These are phyloP conservation scores for Antheraea yamamai DNA, from an alignment of 2,888 invertebrate species.

Conservation along the genomic window DNA sequence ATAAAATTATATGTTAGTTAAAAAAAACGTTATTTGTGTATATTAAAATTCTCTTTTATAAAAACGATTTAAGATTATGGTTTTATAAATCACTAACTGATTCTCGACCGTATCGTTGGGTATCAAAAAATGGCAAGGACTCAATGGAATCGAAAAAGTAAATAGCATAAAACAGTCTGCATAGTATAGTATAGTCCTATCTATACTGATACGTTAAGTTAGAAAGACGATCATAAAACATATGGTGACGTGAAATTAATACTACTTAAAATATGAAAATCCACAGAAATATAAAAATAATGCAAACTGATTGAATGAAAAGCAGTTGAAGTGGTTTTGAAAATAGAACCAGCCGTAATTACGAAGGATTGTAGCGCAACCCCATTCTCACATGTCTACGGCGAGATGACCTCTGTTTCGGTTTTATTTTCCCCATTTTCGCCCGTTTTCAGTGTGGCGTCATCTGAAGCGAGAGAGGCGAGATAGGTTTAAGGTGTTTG, in stretches of 20 bases:
- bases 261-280: background rate
- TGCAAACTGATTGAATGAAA: constrained; percentile 36
- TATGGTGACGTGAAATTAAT: background rate
- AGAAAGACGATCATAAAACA: too few species aligned
- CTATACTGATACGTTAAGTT: too few species aligned
- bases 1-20: too few species aligned
- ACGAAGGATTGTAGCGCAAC: constrained; percentile 58
- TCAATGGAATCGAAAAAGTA: too few species aligned
- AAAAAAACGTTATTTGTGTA: too few species aligned
- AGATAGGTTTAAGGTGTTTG: constrained; percentile 41
- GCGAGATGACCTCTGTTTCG: constrained; percentile 34
- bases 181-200: too few species aligned
- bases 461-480: constrained; percentile 26
- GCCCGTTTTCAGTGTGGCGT: constrained; percentile 24
- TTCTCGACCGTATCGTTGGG: too few species aligned
- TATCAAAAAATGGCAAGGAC: too few species aligned
- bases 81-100: too few species aligned
- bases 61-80: too few species aligned
- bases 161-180: too few species aligned
- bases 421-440: constrained; percentile 31
- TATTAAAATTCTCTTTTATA: too few species aligned
- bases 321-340: constrained; percentile 51
- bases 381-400: constrained; percentile 58
- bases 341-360: constrained; percentile 64
- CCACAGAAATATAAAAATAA: constrained; percentile 31